Conservation (phyloP, 2,797 vertebrate species). For the Chiropotes sagulatus region DNA sequence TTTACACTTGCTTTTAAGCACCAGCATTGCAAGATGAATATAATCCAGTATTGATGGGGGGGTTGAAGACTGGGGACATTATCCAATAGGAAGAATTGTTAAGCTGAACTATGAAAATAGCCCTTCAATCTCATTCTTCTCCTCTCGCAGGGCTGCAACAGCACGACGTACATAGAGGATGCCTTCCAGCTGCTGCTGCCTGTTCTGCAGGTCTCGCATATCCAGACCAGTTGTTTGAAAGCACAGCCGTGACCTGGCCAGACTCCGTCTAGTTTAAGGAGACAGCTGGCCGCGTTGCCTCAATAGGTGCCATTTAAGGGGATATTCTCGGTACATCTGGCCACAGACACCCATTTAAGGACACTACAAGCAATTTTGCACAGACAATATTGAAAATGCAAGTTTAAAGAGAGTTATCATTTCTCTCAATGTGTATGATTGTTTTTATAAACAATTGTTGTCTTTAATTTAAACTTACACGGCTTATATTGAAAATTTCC, state of each 20-base stretch:
- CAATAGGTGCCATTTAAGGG: not conserved
- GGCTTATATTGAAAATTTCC: slow-evolving; percentile 37
- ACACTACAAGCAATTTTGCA: slow-evolving; percentile 84
- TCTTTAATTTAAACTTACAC: slow-evolving; percentile 80
- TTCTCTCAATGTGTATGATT: slow-evolving; percentile 59
- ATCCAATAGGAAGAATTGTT: not conserved
- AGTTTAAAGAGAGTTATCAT: slow-evolving; percentile 49
- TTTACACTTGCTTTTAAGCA: not conserved
- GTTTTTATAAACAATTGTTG: slow-evolving; percentile 61
- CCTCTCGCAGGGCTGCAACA: slow-evolving; percentile 92
- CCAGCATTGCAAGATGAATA: not conserved
- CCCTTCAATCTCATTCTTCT: slow-evolving; percentile 26
- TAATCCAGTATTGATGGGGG: not conserved
- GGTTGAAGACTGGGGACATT: not conserved
- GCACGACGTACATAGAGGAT: slow-evolving; percentile 93
- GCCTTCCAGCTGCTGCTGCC: slow-evolving; percentile 97
- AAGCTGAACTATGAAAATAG: not conserved
- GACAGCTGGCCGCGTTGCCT: not conserved
- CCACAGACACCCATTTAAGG: slow-evolving; percentile 21
- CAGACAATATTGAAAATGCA: slow-evolving; percentile 63
- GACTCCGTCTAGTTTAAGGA: not conserved
- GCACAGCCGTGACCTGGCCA: slow-evolving; percentile 48
- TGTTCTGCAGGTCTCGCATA: slow-evolving; percentile 93
- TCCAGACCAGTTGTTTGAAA: slow-evolving; percentile 87
- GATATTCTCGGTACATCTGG: not conserved